A percentile compares a stretch with the other conserved stretches of the same genome.
phyloP scores from a whole-genome alignment of 2,888 invertebrate species.

The Leucania comma region DNA sequence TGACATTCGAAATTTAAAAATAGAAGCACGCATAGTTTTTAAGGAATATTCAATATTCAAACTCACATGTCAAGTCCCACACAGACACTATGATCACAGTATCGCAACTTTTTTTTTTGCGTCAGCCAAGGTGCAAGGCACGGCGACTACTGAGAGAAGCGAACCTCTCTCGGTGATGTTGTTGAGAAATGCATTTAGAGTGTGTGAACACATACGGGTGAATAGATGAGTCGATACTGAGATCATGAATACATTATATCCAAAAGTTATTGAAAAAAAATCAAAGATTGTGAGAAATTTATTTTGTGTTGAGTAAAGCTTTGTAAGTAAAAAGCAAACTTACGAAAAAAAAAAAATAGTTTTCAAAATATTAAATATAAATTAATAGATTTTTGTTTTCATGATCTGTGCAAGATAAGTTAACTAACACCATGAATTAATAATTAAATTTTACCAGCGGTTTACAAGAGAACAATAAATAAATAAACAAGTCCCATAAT shows the following conservation, averaged over 20 bases:
- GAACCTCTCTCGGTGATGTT: constrained; percentile 72
- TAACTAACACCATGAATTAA: too few relatives aligned
- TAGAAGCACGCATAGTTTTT: not conserved
- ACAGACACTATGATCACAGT: constrained; percentile 64
- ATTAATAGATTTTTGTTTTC: too few relatives aligned
- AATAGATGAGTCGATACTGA: constrained; percentile 22
- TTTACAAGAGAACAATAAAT: too few relatives aligned
- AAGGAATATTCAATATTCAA: constrained; percentile 10
- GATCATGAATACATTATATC: not conserved
- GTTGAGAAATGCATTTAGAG: constrained; percentile 78
- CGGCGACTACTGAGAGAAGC: constrained; percentile 74
- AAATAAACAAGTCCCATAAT: too few relatives aligned
- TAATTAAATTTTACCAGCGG: too few relatives aligned
- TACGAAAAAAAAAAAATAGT: too few relatives aligned
- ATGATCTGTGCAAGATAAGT: too few relatives aligned
- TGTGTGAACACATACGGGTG: constrained; percentile 41
- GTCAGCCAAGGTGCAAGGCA: constrained; percentile 67
- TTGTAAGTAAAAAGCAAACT: too few relatives aligned
- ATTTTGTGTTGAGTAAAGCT: too few relatives aligned
- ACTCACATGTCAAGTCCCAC: constrained; percentile 63
- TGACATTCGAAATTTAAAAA: not conserved
- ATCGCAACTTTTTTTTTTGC: constrained; percentile 64
- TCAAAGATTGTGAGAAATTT: too few relatives aligned
- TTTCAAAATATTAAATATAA: too few relatives aligned
- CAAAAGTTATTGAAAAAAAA: too few relatives aligned